Percentiles rank a stretch among this genome's conserved stretches.
Conservation (phyloP, 2,797 vertebrate species). For the Hemitrygon akajei region DNA sequence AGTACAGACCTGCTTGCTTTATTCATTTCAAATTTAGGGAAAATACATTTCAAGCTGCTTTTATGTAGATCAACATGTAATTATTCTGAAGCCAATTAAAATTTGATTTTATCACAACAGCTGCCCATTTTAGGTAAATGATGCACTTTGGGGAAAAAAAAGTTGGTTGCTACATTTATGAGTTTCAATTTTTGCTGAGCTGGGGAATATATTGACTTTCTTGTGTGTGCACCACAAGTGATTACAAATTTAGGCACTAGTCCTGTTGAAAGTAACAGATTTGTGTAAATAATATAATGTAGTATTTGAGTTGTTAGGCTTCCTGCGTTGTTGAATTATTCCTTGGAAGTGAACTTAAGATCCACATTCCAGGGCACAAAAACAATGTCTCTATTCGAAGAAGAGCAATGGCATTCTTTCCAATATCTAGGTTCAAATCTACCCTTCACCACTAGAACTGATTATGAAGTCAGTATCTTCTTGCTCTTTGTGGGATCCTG, state of each 20-base stretch:
- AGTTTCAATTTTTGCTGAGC: neutral
- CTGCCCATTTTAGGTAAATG: neutral
- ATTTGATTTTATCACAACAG: neutral
- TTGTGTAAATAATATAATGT: neutral
- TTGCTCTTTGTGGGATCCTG: conserved; percentile 14
- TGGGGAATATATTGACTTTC: neutral
- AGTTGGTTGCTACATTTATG: neutral
- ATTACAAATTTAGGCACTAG: neutral
- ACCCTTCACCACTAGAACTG: neutral
- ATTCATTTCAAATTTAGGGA: neutral
- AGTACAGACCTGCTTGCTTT: neutral
- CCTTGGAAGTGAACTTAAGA: neutral
- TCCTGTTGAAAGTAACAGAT: neutral
- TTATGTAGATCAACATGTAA: neutral
- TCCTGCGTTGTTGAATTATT: neutral
- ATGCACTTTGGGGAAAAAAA: neutral
- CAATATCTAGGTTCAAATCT: neutral
- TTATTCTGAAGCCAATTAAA: neutral
- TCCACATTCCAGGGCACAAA: neutral
- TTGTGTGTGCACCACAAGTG: neutral
- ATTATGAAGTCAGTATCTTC: neutral
- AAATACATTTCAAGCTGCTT: neutral
- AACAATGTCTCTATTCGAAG: neutral
- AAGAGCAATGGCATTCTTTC: too few species aligned
- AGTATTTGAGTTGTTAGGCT: neutral